phyloP scores from a whole-genome alignment of 2,888 invertebrate species.

The Drosophila cognata region DNA sequence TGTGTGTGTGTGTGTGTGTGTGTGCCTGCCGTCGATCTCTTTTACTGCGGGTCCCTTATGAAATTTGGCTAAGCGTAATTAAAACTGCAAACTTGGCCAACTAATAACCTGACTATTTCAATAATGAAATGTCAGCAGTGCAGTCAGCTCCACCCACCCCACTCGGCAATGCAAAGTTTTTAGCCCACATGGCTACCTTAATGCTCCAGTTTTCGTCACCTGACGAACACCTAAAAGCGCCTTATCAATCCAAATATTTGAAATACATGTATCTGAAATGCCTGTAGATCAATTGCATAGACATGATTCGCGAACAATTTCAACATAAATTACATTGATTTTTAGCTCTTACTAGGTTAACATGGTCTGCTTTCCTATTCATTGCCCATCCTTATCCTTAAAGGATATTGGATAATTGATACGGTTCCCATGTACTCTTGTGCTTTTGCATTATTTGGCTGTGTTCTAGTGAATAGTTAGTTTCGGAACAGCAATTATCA shows the following conservation, averaged over 20 bases:
- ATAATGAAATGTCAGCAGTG: slow-evolving; percentile 28
- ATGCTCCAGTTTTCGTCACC: not conserved
- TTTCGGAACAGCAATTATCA: slow-evolving; percentile 42
- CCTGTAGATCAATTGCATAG: no score
- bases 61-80: slow-evolving; percentile 3
- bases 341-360: not conserved
- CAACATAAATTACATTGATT: not conserved
- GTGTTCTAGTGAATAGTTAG: slow-evolving; percentile 41
- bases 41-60: not conserved
- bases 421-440: slow-evolving; percentile 23
- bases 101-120: slow-evolving; percentile 42
- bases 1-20: slow-evolving; percentile 16
- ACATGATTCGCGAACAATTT: not conserved
- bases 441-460: slow-evolving; percentile 55
- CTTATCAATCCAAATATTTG: not conserved
- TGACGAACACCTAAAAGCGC: not conserved
- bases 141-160: not conserved
- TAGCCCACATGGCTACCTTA: not conserved
- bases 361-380: not conserved
- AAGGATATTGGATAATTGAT: slow-evolving; percentile 44
- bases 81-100: slow-evolving; percentile 30
- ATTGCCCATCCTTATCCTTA: slow-evolving; percentile 2
- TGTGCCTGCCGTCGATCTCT: slow-evolving; percentile 18
- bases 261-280: not conserved
- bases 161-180: not conserved